Evolutionary conservation across 2,797 vertebrate genomes (phyloP).

Genomic region (Mormyrus hasselquistii): DNA sequence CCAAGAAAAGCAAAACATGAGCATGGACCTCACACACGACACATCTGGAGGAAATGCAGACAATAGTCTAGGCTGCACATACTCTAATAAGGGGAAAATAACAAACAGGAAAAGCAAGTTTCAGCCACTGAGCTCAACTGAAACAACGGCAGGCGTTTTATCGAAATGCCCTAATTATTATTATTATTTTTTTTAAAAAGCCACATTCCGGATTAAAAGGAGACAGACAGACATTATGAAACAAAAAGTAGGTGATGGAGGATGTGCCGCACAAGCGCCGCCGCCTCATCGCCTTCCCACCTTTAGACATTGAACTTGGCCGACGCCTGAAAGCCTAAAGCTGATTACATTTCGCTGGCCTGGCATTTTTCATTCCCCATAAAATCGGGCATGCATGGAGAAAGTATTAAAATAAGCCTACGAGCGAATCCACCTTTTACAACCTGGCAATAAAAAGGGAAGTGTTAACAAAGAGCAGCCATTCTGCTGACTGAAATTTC

Average conservation of each 20-base stretch:
- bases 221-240: neutral
- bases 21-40: neutral
- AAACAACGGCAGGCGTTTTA: neutral
- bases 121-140: neutral
- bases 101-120: slow-evolving; percentile 8
- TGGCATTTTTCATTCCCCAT: slow-evolving; percentile 3
- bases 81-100: neutral
- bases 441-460: neutral
- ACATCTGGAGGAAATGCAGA: slow-evolving; percentile 10
- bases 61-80: neutral
- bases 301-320: slow-evolving; percentile 18
- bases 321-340: neutral
- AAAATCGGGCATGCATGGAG: neutral
- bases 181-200: neutral
- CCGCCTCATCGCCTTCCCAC: neutral
- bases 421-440: neutral
- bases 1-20: neutral
- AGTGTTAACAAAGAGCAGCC: slow-evolving; percentile 16
- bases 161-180: neutral
- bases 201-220: neutral
- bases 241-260: neutral
- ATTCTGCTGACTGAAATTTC: slow-evolving; percentile 2
- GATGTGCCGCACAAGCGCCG: neutral
- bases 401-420: neutral
- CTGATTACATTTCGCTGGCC: neutral